phyloP scores from a whole-genome alignment of 2,113 vertebrate species.

The Arothron firmamentum region DNA sequence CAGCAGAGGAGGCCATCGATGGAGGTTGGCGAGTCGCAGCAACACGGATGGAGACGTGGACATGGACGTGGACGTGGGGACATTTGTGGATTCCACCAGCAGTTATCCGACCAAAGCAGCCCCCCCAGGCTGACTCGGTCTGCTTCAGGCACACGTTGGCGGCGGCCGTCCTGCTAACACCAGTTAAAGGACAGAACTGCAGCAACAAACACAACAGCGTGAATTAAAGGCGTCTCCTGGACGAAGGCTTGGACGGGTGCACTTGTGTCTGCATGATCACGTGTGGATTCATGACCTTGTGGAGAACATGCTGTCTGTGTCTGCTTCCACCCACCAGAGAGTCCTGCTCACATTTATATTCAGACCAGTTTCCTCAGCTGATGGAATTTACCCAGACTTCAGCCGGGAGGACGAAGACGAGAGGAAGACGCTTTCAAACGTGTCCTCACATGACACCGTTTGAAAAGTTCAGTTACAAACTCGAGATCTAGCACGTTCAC shows the following conservation, averaged over 20 bases:
- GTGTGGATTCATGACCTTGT: neutral
- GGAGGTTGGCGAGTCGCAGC: no score
- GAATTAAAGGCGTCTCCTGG: no score
- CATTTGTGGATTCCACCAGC: no score
- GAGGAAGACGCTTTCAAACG: neutral
- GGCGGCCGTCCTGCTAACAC: no score
- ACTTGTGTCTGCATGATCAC: neutral
- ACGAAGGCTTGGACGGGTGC: no score
- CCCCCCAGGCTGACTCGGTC: no score
- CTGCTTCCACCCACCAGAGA: neutral
- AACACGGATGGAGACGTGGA: no score
- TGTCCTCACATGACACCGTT: conserved; percentile 37
- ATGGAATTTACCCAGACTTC: conserved; percentile 29
- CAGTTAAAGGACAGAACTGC: neutral
- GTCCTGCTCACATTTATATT: conserved; percentile 32
- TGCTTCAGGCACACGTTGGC: no score
- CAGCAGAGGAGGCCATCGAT: no score
- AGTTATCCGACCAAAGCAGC: no score
- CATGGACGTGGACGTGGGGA: no score
- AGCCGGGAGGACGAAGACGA: conserved; percentile 13
- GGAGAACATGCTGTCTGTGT: conserved; percentile 6
- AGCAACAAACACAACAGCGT: no score
- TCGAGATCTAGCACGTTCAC: neutral
- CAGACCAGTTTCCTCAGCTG: conserved; percentile 1
- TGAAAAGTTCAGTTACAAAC: neutral